Evolutionary conservation across 2,113 vertebrate species (phyloP).

Genomic region (Machaerirhynchus nigripectus): DNA sequence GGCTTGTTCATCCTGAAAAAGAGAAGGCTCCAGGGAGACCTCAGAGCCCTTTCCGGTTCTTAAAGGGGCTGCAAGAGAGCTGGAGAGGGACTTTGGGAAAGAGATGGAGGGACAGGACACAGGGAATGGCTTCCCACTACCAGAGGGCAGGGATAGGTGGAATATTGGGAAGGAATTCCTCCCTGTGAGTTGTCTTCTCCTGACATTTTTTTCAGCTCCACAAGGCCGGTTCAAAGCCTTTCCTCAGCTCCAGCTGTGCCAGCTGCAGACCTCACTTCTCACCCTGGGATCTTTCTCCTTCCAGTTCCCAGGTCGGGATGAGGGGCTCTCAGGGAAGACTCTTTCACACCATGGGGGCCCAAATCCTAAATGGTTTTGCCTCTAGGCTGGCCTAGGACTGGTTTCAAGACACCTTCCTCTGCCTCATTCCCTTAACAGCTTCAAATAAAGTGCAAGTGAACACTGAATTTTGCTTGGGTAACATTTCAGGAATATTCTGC

Average conservation of each 20-base stretch:
- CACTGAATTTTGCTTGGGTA: background rate
- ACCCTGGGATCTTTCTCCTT: background rate
- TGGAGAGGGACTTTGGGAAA: background rate
- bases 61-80: background rate
- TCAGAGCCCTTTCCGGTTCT: no score
- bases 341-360: rapidly evolving
- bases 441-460: background rate
- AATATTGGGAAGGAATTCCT: background rate
- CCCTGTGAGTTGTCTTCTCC: background rate
- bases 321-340: background rate
- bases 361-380: background rate
- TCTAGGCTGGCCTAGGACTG: background rate
- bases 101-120: background rate
- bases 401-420: background rate
- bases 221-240: background rate
- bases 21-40: background rate
- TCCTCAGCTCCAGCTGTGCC: background rate
- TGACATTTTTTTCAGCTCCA: background rate
- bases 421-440: background rate
- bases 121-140: background rate
- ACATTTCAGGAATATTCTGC: background rate
- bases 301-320: background rate
- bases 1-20: no score
- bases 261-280: background rate
- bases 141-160: background rate